Conservation (phyloP, 1,140 invertebrate genomes). For the Andrena cerasifolii region DNA sequence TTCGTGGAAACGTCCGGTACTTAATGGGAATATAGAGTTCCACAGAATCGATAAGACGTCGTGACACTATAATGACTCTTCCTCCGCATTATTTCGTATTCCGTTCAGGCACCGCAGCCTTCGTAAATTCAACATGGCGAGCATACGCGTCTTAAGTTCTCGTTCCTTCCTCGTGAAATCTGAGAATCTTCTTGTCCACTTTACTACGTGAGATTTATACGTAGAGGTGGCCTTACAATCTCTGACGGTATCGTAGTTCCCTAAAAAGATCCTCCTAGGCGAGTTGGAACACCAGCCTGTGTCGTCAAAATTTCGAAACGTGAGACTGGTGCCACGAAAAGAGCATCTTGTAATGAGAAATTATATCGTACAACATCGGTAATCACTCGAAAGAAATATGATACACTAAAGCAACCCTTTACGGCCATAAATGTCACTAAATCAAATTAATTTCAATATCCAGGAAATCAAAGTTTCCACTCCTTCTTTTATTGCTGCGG, state of each 20-base stretch:
- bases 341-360: neutral
- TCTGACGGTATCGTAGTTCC: conserved; percentile 22
- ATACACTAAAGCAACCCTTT: too few species aligned
- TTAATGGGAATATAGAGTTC: neutral
- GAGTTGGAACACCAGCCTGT: neutral
- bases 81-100: conserved; percentile 10
- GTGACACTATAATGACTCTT: conserved; percentile 15
- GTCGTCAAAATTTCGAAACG: neutral
- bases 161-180: conserved; percentile 28
- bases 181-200: conserved; percentile 40
- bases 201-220: conserved; percentile 35
- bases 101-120: neutral
- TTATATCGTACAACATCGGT: too few species aligned
- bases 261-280: neutral
- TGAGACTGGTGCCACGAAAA: neutral
- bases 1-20: neutral
- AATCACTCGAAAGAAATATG: neutral
- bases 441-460: too few species aligned
- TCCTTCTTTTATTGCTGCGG: too few species aligned
- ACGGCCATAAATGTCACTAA: too few species aligned
- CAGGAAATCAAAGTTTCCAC: too few species aligned
- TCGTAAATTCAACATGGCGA: conserved; percentile 26
- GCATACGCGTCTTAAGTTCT: conserved; percentile 24
- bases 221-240: conserved; percentile 16
- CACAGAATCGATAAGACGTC: neutral